A percentile compares a stretch with the other conserved stretches of the same genome.
Evolutionary conservation across 2,113 vertebrate genomes (phyloP).

Genomic region (Perognathus longimembris): DNA sequence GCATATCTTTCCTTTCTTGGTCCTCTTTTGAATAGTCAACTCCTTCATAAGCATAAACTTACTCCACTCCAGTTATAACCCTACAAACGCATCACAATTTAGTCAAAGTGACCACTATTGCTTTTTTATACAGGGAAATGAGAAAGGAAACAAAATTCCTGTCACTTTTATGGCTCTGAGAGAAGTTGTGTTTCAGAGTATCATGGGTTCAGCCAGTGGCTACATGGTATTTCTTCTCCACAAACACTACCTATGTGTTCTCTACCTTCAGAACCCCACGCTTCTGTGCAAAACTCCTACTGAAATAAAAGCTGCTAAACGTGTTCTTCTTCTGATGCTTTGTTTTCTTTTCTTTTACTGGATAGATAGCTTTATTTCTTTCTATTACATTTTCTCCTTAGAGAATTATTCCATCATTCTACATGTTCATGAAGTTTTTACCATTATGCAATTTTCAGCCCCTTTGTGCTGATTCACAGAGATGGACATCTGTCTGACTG

Average conservation of each 20-base stretch:
- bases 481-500: neutral
- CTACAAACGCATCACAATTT: neutral
- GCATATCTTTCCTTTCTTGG: neutral
- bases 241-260: neutral
- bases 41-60: neutral
- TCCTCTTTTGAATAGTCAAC: neutral
- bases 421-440: neutral
- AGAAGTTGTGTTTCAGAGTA: neutral
- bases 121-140: no score
- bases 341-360: conserved; percentile 16
- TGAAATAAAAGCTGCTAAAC: neutral
- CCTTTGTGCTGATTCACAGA: conserved; percentile 25
- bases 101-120: no score
- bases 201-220: neutral
- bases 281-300: neutral
- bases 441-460: neutral
- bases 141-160: neutral
- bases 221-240: neutral
- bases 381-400: neutral
- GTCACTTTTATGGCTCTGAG: neutral
- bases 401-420: neutral
- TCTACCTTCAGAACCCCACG: neutral
- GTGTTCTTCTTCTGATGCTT: conserved; percentile 11
- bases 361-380: neutral
- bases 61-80: neutral